Conservation (phyloP, 2,888 invertebrate species). For the Plemyria rubiginata region DNA sequence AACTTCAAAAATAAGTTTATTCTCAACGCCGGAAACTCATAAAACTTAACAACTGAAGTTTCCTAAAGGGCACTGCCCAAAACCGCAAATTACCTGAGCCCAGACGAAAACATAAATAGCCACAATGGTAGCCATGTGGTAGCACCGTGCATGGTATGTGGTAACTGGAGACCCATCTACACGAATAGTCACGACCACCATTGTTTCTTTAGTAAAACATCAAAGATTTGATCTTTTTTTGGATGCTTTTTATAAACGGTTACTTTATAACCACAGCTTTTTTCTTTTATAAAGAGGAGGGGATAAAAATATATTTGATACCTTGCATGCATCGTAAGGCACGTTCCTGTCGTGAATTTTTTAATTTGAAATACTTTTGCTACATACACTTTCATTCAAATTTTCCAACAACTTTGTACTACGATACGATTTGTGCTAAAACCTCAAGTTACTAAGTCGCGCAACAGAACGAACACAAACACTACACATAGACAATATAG, state of each 20-base stretch:
- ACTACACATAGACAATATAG: slow-evolving; percentile 4
- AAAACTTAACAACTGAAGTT: slow-evolving; percentile 19
- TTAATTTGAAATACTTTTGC: too few relatives aligned
- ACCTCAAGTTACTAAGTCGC: neutral
- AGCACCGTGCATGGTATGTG: neutral
- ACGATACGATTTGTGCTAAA: too few relatives aligned
- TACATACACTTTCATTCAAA: too few relatives aligned
- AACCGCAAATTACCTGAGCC: slow-evolving; percentile 28
- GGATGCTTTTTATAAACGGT: neutral
- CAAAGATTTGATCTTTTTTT: slow-evolving; percentile 14
- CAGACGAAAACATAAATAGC: slow-evolving; percentile 13
- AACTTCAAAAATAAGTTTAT: neutral
- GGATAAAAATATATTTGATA: too few relatives aligned
- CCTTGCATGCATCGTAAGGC: too few relatives aligned
- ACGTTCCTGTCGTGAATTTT: too few relatives aligned
- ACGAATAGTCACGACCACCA: slow-evolving; percentile 27
- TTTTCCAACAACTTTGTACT: too few relatives aligned
- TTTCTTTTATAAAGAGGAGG: too few relatives aligned
- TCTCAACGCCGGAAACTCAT: slow-evolving; percentile 13
- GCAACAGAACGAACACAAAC: slow-evolving; percentile 5
- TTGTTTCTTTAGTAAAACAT: slow-evolving; percentile 33
- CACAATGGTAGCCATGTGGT: slow-evolving; percentile 14
- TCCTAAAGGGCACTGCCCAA: slow-evolving; percentile 17
- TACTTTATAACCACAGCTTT: too few relatives aligned
- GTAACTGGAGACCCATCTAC: slow-evolving; percentile 1